These are phyloP conservation scores for Astropecten irregularis DNA, from an alignment of 53 echinoderm and acorn worm species.

Conservation along the genomic window DNA sequence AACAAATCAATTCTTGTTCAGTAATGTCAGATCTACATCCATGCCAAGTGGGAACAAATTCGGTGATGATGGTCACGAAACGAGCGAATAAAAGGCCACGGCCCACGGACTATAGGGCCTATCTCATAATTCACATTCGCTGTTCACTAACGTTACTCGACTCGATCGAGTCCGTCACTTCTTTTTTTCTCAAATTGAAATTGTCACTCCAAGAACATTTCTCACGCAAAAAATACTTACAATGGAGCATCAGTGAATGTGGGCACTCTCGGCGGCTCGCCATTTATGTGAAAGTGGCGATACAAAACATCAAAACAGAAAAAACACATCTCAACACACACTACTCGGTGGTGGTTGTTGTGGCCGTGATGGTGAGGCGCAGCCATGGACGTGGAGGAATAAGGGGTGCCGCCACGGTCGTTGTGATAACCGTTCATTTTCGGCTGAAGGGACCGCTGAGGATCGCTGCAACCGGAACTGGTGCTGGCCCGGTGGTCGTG, in stretches of 20 bases:
- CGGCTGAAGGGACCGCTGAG: conserved; percentile 44
- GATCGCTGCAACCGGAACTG: conserved; percentile 22
- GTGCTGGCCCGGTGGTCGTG: conserved; percentile 37
- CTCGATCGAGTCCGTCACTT: no score
- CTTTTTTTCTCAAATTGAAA: no score
- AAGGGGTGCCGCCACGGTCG: not conserved
- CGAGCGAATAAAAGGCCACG: no score
- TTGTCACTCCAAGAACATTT: no score
- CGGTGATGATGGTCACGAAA: no score
- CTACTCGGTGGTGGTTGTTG: conserved; percentile 71
- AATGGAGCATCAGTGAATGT: conserved; percentile 97
- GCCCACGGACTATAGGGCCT: no score
- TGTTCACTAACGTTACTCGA: no score
- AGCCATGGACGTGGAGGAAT: not conserved
- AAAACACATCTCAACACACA: conserved; percentile 97
- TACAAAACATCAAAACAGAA: conserved; percentile 97
- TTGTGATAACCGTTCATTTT: conserved; percentile 50
- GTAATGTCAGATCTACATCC: no score
- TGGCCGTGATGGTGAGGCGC: not conserved
- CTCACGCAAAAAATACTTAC: conserved; percentile 70
- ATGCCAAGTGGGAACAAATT: no score
- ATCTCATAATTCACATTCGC: no score
- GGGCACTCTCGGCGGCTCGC: conserved; percentile 79
- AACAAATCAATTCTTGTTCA: no score
- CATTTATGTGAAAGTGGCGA: conserved; percentile 78